Evolutionary conservation across 2,113 vertebrate species (phyloP), one percentile per base, ranked within the genome.

Genomic region (Maccullochella peelii): DNA sequence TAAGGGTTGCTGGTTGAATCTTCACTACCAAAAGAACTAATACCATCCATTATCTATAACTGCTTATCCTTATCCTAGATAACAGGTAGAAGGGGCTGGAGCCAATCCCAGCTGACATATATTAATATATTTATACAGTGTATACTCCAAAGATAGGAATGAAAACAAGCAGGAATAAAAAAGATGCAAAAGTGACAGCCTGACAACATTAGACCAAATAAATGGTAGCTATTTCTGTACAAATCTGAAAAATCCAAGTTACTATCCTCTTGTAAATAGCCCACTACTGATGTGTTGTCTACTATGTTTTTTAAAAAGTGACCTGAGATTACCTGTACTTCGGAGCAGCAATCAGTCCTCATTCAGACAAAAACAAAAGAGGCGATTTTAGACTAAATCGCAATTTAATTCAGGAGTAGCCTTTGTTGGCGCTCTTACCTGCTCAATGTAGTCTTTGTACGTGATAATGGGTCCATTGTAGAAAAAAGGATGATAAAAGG

Each of bases 401-500:
- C 69, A 71, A 49, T 71, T 75, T 42, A 58, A 36, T 27, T 63
- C 40, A 72, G 30, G 21, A 73, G n/a, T 61, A 36, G 52, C 20
- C 4, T 38, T 66, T 44, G 10, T 25, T 62, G 67, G 18, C 49
- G 20, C 40, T 23, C 83, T 94, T 93, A 99, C 98, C 97, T 98
- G 97, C 27, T 93, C 86, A 54, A 84, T 78, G 89, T 98, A 99
- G 50, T 97, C 97, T 82, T 94, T 95, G 84, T 96, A 99, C 40
- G 91, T 96, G 85, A 99, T 76, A 40, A 99, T 92, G 10, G 98
- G 98, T 42, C 98, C 98, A 0, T 99, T 99, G 95, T 98, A 98
- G 95, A 99, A 97, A 8, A 96, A 95, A 0, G 98, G 98, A 82
- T 99, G 98, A 74, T 99, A 99, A 89, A 99, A 99, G 38, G 96